Evolutionary conservation across 2,888 invertebrate species (phyloP).

Genomic region (Melanotus villosus): DNA sequence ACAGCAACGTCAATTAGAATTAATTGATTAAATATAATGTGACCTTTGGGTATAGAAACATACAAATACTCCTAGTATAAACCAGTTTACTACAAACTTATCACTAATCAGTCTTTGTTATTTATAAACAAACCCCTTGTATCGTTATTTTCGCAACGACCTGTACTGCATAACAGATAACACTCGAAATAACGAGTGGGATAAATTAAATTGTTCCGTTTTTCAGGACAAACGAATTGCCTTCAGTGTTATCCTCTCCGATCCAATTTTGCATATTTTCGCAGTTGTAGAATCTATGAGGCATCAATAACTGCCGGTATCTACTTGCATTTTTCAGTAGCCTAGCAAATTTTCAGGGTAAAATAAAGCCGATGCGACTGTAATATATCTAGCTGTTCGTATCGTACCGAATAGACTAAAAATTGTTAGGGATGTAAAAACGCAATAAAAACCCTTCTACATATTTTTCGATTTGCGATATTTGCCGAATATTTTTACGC

Average conservation of each 20-base stretch:
- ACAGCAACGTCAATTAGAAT: background rate
- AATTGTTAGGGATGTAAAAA: background rate
- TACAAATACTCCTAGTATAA: background rate
- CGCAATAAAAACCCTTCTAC: background rate
- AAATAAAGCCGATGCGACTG: constrained; percentile 2
- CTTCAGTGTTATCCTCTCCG: background rate
- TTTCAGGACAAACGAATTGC: background rate
- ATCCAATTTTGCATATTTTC: constrained; percentile 12
- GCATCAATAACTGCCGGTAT: constrained; percentile 7
- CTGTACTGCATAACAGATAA: no score
- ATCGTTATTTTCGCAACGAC: no score
- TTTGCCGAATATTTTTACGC: constrained; percentile 2
- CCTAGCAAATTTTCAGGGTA: background rate
- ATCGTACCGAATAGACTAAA: background rate
- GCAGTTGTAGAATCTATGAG: background rate
- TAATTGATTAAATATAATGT: constrained; percentile 9
- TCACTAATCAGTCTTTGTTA: no score
- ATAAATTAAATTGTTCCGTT: background rate
- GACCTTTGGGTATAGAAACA: constrained; percentile 5
- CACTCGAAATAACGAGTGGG: background rate
- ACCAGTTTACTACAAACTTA: no score
- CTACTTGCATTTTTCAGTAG: constrained; percentile 15
- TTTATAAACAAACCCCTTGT: no score
- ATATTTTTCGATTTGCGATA: constrained; percentile 3
- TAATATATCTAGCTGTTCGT: background rate